Evolutionary conservation across 2,888 invertebrate species (phyloP), one percentile per base, ranked within the genome.

Genomic region (Meteorus colon): DNA sequence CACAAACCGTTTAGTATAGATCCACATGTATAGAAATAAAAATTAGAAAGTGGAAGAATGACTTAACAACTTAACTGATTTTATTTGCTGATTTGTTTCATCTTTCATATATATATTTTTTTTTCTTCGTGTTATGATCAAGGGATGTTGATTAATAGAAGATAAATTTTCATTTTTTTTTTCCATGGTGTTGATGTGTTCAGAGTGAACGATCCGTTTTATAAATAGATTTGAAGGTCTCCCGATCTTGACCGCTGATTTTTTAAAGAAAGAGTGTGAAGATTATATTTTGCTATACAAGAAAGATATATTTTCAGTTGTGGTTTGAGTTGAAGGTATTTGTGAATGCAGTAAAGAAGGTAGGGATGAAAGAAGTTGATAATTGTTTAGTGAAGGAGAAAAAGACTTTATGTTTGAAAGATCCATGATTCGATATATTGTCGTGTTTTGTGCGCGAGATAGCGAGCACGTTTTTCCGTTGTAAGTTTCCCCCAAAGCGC

Each of bases 401-500:
- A 75, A 77, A 71, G 69, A 63, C 75, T 78, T 79, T 67, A 74
- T 41, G 65, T 51, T 48, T 55, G 51, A 76, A 65, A 78, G 79
- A 75, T 80, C 77, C 74, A 80, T 77, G 80, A 81, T 82, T 80
- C 55, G 55, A 55, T 77, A 79, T 75, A 77, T 73, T 75, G 76
- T 79, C 73, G 78, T 80, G 79, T 73, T 55, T 55, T 55, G 19
- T 55, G 55, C 19, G 55, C 55, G 75, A 79, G 81, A 82, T 82
- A 80, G 80, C 78, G 77, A 81, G 63, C 48, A 74, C 59, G 80
- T 81, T 85, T 87, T 86, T 85, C 82, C 84, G 84, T 84, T 86
- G 83, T 83, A 85, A 84, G 86, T 87, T 86, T 87, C 82, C 83
- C 55, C 84, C 81, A 86, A 87, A 86, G 84, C 84, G 84, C 84